Evolutionary conservation across 1,140 invertebrate species (phyloP), one percentile per base, ranked within the genome.

Genomic region (Hormaphis cornu): DNA sequence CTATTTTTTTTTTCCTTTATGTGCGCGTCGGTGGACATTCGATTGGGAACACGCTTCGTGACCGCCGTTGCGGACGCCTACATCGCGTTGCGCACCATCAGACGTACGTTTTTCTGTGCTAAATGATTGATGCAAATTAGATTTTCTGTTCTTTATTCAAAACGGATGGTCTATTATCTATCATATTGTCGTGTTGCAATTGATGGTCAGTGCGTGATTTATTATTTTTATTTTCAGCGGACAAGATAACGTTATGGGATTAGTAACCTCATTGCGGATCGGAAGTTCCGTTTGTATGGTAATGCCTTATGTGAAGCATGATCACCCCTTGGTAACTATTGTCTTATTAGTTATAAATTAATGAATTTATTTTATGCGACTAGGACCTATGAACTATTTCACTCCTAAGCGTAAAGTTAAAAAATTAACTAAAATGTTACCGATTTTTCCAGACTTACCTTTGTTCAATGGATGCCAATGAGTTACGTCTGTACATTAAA

Each of bases 271-370:
- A 76, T 78, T 93, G 42, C 82, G 91, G 71, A 83, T 88, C 72
- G 81, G 83, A 71, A 89, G 92, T 72, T 87, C 90, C 73, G 85
- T 93, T 70, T 88, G 90, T 40, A 90, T 95, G 79, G 84, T 94
- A 40, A 95, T 96, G 92, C 91, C 91, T 22, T 92, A 89, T 78
- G 86, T 95, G 81, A 84, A 83, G 70, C 92, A 95, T 77, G 83
- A 85, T 70, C 85, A 83, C 76, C 91, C 92, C 79, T 82, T 82
- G 74, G 89, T 91, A 80, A 84, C 83, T 35, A 35, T 14, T 26
- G 14, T 58, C 40, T 16, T 58, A 16, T 40, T 9, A n/a, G n/a
- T n/a, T n/a, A n/a, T n/a, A 42, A n/a, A 14, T 50, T 14, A 50
- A 24, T 50, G 4, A 26, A 24, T 50, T 24, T 1, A 50, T 12